These are phyloP conservation scores for Xerus inauris DNA, from an alignment of 2,113 vertebrate genomes.

Conservation along the genomic window DNA sequence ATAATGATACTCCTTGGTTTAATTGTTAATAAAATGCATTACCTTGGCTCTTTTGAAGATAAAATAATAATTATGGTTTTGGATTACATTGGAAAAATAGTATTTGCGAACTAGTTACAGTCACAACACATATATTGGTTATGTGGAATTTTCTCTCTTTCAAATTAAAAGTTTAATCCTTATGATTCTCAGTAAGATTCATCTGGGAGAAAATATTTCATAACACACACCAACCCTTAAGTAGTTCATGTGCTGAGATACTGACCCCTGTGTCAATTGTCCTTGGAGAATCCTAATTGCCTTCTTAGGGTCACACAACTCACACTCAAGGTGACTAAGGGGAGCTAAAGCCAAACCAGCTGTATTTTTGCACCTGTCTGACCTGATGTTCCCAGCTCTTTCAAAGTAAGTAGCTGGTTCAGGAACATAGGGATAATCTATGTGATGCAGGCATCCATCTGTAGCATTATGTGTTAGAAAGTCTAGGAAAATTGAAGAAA, in stretches of 20 bases:
- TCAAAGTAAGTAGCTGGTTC: not conserved
- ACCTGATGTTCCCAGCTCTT: not conserved
- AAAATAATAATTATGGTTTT: slow-evolving; percentile 8
- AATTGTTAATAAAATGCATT: not conserved
- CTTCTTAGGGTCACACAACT: not conserved
- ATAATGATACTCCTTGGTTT: not conserved
- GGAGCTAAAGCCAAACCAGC: not conserved
- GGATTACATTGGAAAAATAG: not conserved
- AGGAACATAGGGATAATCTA: not conserved
- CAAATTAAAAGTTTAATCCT: not conserved
- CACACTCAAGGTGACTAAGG: not conserved
- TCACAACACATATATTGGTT: not conserved
- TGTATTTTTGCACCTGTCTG: not conserved
- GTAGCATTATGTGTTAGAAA: not conserved
- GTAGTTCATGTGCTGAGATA: not conserved
- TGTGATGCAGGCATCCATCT: fast-evolving
- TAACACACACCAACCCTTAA: not conserved
- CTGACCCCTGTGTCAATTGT: not conserved
- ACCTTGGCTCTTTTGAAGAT: not conserved
- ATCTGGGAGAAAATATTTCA: not conserved
- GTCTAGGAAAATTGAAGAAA: not conserved
- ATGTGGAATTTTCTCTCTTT: not conserved
- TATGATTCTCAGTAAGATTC: not conserved
- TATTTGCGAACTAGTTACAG: not conserved
- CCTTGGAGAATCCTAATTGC: not conserved